Percentiles rank a stretch among this genome's conserved stretches.
Conservation (phyloP, 2,797 vertebrate genomes). For the Pantherophis vulpinus region DNA sequence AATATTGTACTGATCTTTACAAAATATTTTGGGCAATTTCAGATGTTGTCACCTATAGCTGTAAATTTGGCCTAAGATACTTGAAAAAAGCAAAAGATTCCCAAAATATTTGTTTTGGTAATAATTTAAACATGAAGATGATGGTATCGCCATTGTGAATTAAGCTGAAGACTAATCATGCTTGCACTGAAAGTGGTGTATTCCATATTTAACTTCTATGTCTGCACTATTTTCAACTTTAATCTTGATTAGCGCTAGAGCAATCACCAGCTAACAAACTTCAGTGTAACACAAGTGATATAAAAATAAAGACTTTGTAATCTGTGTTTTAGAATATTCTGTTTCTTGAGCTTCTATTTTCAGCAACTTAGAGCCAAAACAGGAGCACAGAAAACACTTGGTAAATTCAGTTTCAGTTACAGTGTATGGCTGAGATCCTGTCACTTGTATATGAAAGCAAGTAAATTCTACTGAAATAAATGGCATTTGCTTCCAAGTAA, state of each 20-base stretch:
- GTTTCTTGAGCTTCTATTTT: neutral
- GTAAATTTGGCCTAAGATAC: neutral
- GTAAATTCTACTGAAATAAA: slow-evolving; percentile 10
- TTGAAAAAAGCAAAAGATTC: neutral
- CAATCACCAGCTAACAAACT: neutral
- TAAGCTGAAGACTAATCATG: neutral
- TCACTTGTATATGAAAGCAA: neutral
- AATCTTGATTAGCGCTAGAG: neutral
- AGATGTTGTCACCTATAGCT: neutral
- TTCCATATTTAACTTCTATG: neutral
- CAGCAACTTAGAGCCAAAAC: neutral
- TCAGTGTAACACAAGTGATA: neutral
- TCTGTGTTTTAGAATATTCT: neutral
- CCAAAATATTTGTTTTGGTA: neutral
- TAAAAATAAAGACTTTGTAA: neutral
- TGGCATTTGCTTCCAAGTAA: neutral
- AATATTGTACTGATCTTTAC: neutral
- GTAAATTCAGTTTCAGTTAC: neutral
- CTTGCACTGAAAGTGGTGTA: neutral
- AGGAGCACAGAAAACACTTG: neutral
- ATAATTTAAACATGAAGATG: neutral
- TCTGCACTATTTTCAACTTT: neutral
- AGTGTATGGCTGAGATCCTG: neutral
- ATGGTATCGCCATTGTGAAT: neutral
- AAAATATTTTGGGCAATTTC: neutral